These are phyloP conservation scores for Oenanthe oenanthe DNA, from an alignment of 2,113 vertebrate genomes.

Conservation along the genomic window DNA sequence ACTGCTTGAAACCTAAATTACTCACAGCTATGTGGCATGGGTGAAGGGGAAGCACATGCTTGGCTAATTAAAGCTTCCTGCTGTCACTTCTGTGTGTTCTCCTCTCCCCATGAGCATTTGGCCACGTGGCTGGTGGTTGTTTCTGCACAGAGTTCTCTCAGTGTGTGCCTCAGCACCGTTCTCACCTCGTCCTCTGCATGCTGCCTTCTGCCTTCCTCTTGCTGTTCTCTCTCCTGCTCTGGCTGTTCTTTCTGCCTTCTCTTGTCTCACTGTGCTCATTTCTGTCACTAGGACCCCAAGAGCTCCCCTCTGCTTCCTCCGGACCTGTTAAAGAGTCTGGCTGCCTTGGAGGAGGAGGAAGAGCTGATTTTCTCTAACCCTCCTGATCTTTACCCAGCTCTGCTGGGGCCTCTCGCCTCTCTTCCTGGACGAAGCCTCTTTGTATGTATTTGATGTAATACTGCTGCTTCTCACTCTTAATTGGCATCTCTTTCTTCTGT, in stretches of 20 bases:
- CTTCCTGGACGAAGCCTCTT: conserved; percentile 98
- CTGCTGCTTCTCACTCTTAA: conserved; percentile 74
- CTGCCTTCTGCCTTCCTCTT: not conserved
- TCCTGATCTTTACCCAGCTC: conserved; percentile 98
- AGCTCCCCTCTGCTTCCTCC: conserved; percentile 98
- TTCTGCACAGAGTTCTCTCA: not conserved
- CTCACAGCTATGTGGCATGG: not conserved
- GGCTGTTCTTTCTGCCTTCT: conserved; percentile 65
- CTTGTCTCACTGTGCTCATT: conserved; percentile 78
- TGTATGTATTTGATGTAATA: conserved; percentile 92
- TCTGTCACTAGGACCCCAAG: conserved; percentile 95
- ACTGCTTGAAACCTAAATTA: not conserved
- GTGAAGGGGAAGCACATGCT: not conserved
- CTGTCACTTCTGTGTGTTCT: not conserved
- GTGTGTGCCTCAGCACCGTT: not conserved
- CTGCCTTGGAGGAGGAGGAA: conserved; percentile 99
- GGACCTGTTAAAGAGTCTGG: conserved; percentile 99
- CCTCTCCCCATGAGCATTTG: accelerated
- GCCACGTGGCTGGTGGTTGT: not conserved
- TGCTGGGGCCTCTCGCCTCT: conserved; percentile 94
- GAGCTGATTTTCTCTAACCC: conserved; percentile 98
- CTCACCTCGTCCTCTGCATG: conserved; percentile 27
- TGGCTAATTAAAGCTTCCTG: not conserved
- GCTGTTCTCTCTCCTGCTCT: not conserved
- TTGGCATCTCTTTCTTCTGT: conserved; percentile 55